Percentiles rank a stretch among this genome's conserved stretches.
phyloP scores from a whole-genome alignment of 2,888 invertebrate species.

The Phania funesta region DNA sequence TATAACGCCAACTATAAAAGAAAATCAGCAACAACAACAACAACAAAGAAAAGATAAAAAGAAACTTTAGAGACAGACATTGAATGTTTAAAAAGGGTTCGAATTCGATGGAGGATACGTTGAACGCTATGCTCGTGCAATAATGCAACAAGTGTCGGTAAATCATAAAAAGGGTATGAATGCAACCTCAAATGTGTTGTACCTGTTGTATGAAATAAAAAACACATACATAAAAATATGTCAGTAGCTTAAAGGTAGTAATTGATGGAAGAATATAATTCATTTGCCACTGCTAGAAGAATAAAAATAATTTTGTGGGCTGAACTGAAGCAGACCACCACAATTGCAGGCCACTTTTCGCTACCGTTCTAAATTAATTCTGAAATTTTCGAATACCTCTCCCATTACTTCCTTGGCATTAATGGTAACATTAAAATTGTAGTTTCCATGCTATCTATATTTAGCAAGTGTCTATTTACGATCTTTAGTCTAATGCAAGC shows the following conservation, averaged over 20 bases:
- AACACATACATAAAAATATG: not conserved
- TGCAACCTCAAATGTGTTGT: conserved; percentile 58
- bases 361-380: too few relatives aligned
- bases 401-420: too few relatives aligned
- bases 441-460: too few relatives aligned
- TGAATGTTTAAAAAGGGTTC: conserved; percentile 59
- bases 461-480: too few relatives aligned
- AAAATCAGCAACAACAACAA: not conserved
- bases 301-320: too few relatives aligned
- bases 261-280: not conserved
- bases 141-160: conserved; percentile 68
- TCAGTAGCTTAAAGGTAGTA: conserved; percentile 7
- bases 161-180: conserved; percentile 65
- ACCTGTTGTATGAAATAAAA: conserved; percentile 49
- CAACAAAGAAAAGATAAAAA: not conserved
- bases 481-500: too few relatives aligned
- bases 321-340: too few relatives aligned
- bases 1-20: conserved; percentile 63
- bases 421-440: too few relatives aligned
- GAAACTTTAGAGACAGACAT: conserved; percentile 31
- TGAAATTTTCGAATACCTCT: too few relatives aligned
- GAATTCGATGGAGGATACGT: conserved; percentile 34
- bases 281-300: too few relatives aligned
- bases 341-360: too few relatives aligned
- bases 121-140: conserved; percentile 47